These are phyloP conservation scores for Danio aesculapii DNA, from an alignment of 2,797 vertebrate species.

Conservation along the genomic window DNA sequence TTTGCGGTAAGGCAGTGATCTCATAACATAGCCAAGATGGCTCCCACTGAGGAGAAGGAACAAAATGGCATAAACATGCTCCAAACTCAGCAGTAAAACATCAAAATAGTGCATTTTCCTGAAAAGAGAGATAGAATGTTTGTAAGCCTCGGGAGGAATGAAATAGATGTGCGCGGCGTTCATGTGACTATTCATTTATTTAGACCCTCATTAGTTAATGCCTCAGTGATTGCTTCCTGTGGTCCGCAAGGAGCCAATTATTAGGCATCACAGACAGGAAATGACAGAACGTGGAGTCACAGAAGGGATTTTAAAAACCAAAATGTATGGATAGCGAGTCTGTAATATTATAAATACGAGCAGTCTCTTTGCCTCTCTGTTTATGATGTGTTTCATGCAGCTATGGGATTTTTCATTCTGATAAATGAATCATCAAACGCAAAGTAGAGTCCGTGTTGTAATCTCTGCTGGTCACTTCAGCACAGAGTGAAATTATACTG, in stretches of 20 bases:
- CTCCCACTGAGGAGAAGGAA: background rate
- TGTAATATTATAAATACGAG: slow-evolving; percentile 19
- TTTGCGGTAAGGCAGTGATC: background rate
- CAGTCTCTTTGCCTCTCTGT: slow-evolving; percentile 10
- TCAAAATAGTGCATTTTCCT: background rate
- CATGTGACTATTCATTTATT: slow-evolving; percentile 30
- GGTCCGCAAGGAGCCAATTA: slow-evolving; percentile 51
- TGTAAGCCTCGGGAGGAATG: slow-evolving; percentile 26
- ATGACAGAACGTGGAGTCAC: slow-evolving; percentile 42
- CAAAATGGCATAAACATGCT: background rate
- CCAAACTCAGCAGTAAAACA: slow-evolving; percentile 4
- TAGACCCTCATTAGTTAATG: slow-evolving; percentile 45
- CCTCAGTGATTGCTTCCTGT: slow-evolving; percentile 44
- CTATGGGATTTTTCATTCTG: slow-evolving; percentile 21
- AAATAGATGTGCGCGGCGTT: background rate
- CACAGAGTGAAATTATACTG: background rate
- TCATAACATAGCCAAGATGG: background rate
- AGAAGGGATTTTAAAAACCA: slow-evolving; percentile 17
- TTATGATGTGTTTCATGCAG: background rate
- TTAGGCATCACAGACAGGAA: slow-evolving; percentile 45
- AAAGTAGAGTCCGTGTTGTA: slow-evolving; percentile 29
- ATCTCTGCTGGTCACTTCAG: slow-evolving; percentile 36
- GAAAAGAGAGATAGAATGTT: background rate
- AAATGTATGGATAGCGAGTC: slow-evolving; percentile 24
- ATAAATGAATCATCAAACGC: slow-evolving; percentile 43